A percentile compares a stretch with the other conserved stretches of the same genome.
These are phyloP conservation scores for human DNA, from an alignment of 2,113 vertebrate genomes.

Conservation along the genomic window GRCh38 chr9:122404001-122404500, in stretches of 20 bases:
- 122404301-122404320: neutral
- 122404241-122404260: neutral
- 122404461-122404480: neutral
- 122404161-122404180: neutral
- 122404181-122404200: neutral
- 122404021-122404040: neutral
- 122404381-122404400: neutral
- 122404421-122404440: neutral
- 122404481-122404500: neutral
- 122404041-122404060: slow-evolving; percentile 1
- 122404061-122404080: neutral
- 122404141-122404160: neutral
- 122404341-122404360: neutral
- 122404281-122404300: slow-evolving; percentile 34
- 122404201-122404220: neutral
- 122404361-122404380: neutral
- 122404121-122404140: neutral
- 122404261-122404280: neutral
- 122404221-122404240: neutral
- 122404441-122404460: neutral
- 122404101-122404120: neutral
- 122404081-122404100: neutral
- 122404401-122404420: neutral
- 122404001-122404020: neutral
- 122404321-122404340: neutral